Evolutionary conservation across 1,140 invertebrate species (phyloP), one percentile per base, ranked within the genome.

Genomic region (Spodoptera litura): DNA sequence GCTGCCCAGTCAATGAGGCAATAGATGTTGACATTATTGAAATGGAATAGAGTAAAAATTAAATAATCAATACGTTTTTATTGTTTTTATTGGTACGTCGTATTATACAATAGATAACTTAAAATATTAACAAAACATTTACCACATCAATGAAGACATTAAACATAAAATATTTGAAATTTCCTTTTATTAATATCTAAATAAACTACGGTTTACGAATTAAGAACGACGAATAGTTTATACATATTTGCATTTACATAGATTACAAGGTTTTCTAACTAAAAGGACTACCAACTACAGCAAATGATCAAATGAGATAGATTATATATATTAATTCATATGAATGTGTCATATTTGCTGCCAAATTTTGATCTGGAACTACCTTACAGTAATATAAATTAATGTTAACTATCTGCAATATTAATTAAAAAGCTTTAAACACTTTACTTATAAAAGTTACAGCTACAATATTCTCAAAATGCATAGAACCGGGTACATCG

Each of bases 191-290:
- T 84, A 84, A 82, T 62, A 83, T 85, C 83, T 87, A 88, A 87
- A 84, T 81, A 83, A 83, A 86, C 83, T 86, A 91, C 82, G 59
- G 38, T 44, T 64, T 64, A 64, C 61, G n/a, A 86, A 80, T 64
- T 64, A 64, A 35, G 38, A 86, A 80, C 61, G 84, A 83, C 78
- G 83, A 79, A 82, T 81, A 83, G 82, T 88, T 87, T 88, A 84
- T 88, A 88, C 86, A 90, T 85, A 66, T 85, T 86, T 85, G 84
- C 88, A 94, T 94, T 92, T 93, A 94, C 91, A 93, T 91, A 93
- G 83, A 91, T 90, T 92, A 92, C 91, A 94, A 91, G 87, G 85
- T 81, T 79, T 86, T 76, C 58, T 72, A 73, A 72, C 44, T 73
- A 64, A 72, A 73, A 72, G 79, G 81, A 78, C 78, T 88, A 87